phyloP scores from a whole-genome alignment of 2,888 invertebrate genomes.

The Desoria tigrina region DNA sequence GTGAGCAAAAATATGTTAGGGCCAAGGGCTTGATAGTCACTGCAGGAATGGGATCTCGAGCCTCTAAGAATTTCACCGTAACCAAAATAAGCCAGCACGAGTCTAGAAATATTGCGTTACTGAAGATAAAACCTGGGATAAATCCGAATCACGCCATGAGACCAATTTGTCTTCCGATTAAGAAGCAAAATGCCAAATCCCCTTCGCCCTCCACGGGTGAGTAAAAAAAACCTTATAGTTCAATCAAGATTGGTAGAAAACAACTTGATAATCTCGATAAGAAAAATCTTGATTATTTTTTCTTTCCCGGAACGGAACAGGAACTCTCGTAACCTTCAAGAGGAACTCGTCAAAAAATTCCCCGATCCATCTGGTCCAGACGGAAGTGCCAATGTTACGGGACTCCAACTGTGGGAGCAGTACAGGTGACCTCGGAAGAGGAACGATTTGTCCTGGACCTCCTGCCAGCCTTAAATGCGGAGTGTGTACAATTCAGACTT shows the following conservation, averaged over 20 bases:
- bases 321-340: conserved; percentile 29
- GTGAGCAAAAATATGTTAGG: too few relatives aligned
- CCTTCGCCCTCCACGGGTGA: conserved; percentile 16
- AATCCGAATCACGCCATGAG: conserved; percentile 30
- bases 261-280: too few relatives aligned
- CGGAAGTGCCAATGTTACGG: conserved; percentile 31
- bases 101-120: conserved; percentile 28
- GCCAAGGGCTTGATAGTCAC: conserved; percentile 24
- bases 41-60: conserved; percentile 23
- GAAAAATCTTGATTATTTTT: too few relatives aligned
- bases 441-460: conserved; percentile 33
- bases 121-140: conserved; percentile 25
- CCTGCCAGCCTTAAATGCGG: conserved; percentile 37
- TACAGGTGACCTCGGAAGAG: neutral
- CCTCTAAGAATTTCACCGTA: conserved; percentile 21
- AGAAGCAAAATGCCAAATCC: conserved; percentile 14
- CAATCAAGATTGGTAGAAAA: too few relatives aligned
- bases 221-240: too few relatives aligned
- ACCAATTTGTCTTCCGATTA: conserved; percentile 41
- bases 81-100: conserved; percentile 22
- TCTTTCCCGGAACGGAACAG: too few relatives aligned
- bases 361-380: conserved; percentile 34
- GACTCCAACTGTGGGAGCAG: conserved; percentile 9
- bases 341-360: neutral
- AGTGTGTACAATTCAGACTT: conserved; percentile 1